Evolutionary conservation across 2,113 vertebrate genomes (phyloP).

Genomic region (Scytalopus superciliaris): DNA sequence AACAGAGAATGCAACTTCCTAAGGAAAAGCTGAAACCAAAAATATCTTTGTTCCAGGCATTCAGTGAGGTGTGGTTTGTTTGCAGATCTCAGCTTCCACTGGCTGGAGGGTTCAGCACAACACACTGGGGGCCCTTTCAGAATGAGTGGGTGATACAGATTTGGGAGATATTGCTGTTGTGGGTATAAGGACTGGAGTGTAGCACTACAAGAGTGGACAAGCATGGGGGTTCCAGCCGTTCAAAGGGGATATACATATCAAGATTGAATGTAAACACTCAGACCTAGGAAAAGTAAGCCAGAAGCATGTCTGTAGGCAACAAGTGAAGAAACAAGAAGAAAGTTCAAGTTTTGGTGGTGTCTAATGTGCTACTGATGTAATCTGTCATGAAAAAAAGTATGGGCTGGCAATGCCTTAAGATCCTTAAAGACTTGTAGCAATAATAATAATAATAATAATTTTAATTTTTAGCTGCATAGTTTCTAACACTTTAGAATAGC

Average conservation of each 20-base stretch:
- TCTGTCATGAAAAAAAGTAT: not conserved
- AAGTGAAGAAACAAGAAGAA: not conserved
- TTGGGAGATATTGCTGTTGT: not conserved
- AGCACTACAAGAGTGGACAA: not conserved
- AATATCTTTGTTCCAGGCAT: not conserved
- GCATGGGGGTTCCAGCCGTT: not conserved
- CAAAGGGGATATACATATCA: accelerated
- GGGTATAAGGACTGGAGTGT: not conserved
- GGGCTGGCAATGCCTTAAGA: no score
- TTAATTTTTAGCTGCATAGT: no score
- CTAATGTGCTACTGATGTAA: not conserved
- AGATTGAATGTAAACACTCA: not conserved
- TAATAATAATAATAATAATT: no score
- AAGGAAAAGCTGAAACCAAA: not conserved
- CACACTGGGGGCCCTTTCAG: accelerated
- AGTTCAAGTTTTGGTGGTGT: not conserved
- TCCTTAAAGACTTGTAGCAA: no score
- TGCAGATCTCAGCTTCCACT: not conserved
- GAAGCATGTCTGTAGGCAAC: not conserved
- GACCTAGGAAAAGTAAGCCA: not conserved
- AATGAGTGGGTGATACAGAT: not conserved
- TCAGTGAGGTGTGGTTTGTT: not conserved
- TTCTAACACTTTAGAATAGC: no score
- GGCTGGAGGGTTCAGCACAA: not conserved
- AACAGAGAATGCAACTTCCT: not conserved